A percentile compares a stretch with the other conserved stretches of the same genome.
These are phyloP conservation scores for Amphipoea oculea DNA, from an alignment of 2,888 invertebrate species.

Conservation along the genomic window DNA sequence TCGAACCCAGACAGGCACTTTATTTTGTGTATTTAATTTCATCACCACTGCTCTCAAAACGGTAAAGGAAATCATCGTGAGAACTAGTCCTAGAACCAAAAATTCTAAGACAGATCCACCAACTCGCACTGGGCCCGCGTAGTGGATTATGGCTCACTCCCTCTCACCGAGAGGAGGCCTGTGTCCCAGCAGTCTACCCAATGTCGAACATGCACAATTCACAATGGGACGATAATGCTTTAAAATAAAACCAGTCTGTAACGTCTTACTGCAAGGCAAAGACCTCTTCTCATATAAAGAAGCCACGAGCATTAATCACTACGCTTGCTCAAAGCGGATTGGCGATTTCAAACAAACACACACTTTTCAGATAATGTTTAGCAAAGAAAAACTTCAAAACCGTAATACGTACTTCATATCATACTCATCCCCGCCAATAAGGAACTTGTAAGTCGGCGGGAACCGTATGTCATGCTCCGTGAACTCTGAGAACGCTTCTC, in stretches of 20 bases:
- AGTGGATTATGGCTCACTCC: no score
- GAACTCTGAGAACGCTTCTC: slow-evolving; percentile 96
- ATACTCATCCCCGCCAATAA: slow-evolving; percentile 93
- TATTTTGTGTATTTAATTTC: no score
- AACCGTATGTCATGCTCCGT: slow-evolving; percentile 93
- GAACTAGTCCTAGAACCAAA: no score
- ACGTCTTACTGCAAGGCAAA: not conserved
- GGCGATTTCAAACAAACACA: not conserved
- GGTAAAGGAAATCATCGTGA: no score
- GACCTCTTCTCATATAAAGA: not conserved
- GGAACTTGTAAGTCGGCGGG: slow-evolving; percentile 97
- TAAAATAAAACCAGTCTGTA: not conserved
- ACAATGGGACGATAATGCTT: not conserved
- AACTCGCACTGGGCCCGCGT: no score
- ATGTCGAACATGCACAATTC: not conserved
- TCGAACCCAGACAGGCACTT: no score
- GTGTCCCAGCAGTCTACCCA: no score
- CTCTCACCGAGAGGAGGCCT: no score
- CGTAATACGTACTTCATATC: slow-evolving; percentile 93
- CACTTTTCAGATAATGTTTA: not conserved
- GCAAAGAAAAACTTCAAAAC: not conserved
- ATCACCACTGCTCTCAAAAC: no score
- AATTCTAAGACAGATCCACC: no score
- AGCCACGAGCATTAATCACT: not conserved
- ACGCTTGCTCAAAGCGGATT: not conserved